Evolutionary conservation across 2,113 vertebrate species (phyloP).

Genomic region (Fulica atra): DNA sequence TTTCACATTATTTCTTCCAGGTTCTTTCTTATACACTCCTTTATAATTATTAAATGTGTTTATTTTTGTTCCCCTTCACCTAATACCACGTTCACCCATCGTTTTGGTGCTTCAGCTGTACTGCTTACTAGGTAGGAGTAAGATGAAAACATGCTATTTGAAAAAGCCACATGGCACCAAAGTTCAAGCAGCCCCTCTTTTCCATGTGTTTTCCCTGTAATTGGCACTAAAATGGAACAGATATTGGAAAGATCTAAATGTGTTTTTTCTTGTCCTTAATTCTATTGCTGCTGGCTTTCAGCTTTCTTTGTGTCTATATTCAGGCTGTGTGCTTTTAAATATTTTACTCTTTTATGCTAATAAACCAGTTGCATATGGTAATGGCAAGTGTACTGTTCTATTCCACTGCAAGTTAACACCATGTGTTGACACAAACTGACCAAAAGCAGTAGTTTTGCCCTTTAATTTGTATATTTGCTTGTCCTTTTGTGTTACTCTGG

Average conservation of each 20-base stretch:
- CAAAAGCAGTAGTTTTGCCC: neutral
- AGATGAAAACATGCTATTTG: neutral
- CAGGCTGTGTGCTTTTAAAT: neutral
- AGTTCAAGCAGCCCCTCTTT: neutral
- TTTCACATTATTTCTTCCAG: neutral
- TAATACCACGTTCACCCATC: neutral
- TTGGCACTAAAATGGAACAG: neutral
- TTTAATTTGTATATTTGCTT: neutral
- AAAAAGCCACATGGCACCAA: neutral
- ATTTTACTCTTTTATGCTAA: neutral
- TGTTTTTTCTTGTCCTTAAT: conserved; percentile 9
- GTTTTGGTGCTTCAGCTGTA: neutral
- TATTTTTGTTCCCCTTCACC: neutral
- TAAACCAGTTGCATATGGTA: neutral
- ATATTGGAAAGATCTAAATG: conserved; percentile 52
- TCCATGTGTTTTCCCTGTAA: neutral
- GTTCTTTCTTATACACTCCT: neutral
- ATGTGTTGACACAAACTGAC: neutral
- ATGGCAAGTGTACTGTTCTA: neutral
- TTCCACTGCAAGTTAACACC: neutral
- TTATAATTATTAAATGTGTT: neutral
- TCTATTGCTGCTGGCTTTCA: neutral
- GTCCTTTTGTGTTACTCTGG: neutral
- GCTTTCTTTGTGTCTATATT: neutral
- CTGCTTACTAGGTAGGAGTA: neutral